Conservation (phyloP, 2,797 vertebrate species). For the Pogoniulus pusillus region DNA sequence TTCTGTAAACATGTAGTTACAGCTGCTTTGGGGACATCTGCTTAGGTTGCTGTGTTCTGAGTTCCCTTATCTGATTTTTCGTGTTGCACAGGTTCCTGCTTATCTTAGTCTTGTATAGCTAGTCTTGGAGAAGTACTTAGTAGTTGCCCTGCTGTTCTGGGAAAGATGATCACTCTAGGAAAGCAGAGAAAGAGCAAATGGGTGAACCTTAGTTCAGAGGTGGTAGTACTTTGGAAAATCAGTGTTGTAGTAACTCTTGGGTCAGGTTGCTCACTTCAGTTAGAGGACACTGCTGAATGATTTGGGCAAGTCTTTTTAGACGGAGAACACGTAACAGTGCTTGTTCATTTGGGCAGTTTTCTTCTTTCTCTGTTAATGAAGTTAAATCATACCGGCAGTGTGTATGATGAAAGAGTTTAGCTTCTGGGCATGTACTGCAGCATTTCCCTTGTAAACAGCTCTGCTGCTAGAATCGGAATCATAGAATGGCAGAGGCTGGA, state of each 20-base stretch:
- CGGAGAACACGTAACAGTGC: background rate
- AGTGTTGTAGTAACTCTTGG: background rate
- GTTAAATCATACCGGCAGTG: background rate
- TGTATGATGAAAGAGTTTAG: background rate
- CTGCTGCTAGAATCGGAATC: background rate
- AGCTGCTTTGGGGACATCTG: background rate
- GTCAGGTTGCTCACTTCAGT: background rate
- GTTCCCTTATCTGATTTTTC: background rate
- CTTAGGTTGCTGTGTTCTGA: too few relatives aligned
- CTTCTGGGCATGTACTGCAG: background rate
- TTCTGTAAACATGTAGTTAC: background rate
- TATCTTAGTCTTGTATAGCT: background rate
- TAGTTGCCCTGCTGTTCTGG: background rate
- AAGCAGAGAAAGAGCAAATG: background rate
- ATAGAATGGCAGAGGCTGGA: too few relatives aligned
- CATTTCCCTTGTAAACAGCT: background rate
- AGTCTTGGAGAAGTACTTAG: background rate
- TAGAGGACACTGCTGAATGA: background rate
- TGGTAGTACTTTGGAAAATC: background rate
- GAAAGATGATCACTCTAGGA: background rate
- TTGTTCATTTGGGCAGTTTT: background rate
- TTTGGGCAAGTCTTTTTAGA: background rate
- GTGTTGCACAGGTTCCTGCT: accelerated
- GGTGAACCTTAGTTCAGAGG: background rate
- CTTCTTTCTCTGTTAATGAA: background rate